Percentiles rank a stretch among this genome's conserved stretches.
phyloP scores from a whole-genome alignment of 2,888 invertebrate genomes.

The Idaea biselata region DNA sequence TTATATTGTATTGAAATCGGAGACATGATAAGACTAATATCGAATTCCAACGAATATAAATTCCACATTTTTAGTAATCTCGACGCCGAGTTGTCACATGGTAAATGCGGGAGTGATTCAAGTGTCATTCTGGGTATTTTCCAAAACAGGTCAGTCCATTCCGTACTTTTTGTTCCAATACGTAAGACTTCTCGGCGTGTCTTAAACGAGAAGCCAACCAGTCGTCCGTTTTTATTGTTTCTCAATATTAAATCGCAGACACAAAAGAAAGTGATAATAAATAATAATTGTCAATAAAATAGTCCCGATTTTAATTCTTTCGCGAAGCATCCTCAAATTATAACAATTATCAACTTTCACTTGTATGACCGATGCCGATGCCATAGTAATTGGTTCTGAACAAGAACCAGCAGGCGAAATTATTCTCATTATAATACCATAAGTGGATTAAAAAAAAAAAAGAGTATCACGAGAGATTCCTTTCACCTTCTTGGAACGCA shows the following conservation, averaged over 20 bases:
- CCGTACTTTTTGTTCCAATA: conserved; percentile 66
- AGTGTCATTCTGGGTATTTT: conserved; percentile 69
- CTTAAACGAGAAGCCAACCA: conserved; percentile 71
- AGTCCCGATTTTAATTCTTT: conserved; percentile 24
- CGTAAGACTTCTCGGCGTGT: conserved; percentile 73
- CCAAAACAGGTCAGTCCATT: conserved; percentile 64
- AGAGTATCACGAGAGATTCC: conserved; percentile 57
- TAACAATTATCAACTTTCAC: conserved; percentile 66
- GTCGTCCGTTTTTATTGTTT: conserved; percentile 53
- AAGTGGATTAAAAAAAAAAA: conserved; percentile 50
- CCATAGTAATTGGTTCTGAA: conserved; percentile 60
- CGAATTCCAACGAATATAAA: not conserved
- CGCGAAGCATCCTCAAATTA: conserved; percentile 27
- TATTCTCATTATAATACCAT: conserved; percentile 61
- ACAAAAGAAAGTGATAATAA: not conserved
- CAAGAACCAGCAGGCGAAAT: conserved; percentile 57
- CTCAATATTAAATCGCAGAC: not conserved
- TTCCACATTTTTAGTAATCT: not conserved
- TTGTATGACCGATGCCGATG: conserved; percentile 52
- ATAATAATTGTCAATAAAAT: conserved; percentile 16
- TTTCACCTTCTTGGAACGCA: conserved; percentile 60
- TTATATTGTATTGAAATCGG: not conserved
- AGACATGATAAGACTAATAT: not conserved
- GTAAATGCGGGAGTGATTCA: conserved; percentile 68
- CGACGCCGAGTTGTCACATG: conserved; percentile 44